These are phyloP conservation scores for Scaeva pyrastri DNA, from an alignment of 2,888 invertebrate genomes.

Conservation along the genomic window DNA sequence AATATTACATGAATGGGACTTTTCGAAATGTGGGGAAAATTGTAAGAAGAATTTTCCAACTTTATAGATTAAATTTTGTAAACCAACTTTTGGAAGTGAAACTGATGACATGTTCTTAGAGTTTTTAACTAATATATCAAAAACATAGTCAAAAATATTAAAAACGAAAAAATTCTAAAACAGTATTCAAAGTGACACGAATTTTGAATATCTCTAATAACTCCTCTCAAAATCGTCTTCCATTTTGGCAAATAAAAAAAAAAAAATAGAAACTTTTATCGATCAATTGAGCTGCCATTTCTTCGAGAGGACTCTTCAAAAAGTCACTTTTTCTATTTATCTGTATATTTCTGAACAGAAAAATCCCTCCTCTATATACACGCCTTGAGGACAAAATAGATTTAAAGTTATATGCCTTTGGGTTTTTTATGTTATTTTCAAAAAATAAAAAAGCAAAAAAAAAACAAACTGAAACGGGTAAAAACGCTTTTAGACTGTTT, in stretches of 20 bases:
- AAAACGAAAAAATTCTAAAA: no score
- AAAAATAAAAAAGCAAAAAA: no score
- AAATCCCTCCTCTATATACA: not conserved
- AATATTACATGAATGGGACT: no score
- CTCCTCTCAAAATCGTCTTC: not conserved
- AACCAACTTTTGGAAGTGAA: no score
- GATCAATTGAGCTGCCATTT: slow-evolving; percentile 44
- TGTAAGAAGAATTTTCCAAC: no score
- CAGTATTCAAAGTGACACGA: no score
- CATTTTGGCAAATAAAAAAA: not conserved
- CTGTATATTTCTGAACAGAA: not conserved
- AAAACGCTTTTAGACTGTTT: slow-evolving; percentile 42
- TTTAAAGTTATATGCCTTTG: slow-evolving; percentile 68
- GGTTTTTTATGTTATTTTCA: slow-evolving; percentile 61
- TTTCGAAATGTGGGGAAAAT: no score
- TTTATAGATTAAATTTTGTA: no score
- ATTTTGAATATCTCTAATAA: not conserved
- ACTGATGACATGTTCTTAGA: no score
- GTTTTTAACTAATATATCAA: no score
- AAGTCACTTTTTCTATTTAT: slow-evolving; percentile 36
- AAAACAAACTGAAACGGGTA: no score
- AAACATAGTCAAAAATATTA: no score
- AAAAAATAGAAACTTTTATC: slow-evolving; percentile 22
- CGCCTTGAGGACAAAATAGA: slow-evolving; percentile 27
- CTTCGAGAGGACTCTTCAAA: slow-evolving; percentile 52